A percentile compares a stretch with the other conserved stretches of the same genome.
These are phyloP conservation scores for Tenthredo distinguenda DNA, from an alignment of 2,888 invertebrate genomes.

Conservation along the genomic window DNA sequence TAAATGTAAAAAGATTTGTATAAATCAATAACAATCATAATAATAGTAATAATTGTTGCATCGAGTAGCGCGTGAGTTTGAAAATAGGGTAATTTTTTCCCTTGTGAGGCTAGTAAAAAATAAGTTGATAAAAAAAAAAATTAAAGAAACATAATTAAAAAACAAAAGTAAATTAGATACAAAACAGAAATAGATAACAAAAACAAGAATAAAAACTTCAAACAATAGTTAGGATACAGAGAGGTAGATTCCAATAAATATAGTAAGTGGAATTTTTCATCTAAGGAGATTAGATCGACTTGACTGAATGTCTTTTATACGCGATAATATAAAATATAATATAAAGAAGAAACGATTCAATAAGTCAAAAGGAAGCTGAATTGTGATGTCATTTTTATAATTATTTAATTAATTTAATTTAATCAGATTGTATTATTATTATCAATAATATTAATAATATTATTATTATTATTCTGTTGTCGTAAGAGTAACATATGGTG, in stretches of 20 bases:
- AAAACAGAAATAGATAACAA: background rate
- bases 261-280: background rate
- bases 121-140: background rate
- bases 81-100: background rate
- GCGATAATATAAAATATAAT: constrained; percentile 43
- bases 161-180: background rate
- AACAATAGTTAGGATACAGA: background rate
- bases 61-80: background rate
- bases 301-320: constrained; percentile 54
- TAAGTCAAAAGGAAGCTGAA: constrained; percentile 50
- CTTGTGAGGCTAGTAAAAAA: background rate
- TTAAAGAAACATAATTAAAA: background rate
- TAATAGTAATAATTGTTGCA: constrained; percentile 20
- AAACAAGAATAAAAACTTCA: background rate
- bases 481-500: background rate
- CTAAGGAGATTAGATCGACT: constrained; percentile 16
- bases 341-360: constrained; percentile 42
- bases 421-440: constrained; percentile 23
- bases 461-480: background rate
- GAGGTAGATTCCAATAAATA: background rate
- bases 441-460: background rate
- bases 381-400: constrained; percentile 50
- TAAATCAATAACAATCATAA: constrained; percentile 18
- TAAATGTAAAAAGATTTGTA: background rate
- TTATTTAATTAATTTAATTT: constrained; percentile 20